A percentile compares a stretch with the other conserved stretches of the same genome.
phyloP scores from a whole-genome alignment of 2,113 vertebrate species.

The Donacobius atricapilla region DNA sequence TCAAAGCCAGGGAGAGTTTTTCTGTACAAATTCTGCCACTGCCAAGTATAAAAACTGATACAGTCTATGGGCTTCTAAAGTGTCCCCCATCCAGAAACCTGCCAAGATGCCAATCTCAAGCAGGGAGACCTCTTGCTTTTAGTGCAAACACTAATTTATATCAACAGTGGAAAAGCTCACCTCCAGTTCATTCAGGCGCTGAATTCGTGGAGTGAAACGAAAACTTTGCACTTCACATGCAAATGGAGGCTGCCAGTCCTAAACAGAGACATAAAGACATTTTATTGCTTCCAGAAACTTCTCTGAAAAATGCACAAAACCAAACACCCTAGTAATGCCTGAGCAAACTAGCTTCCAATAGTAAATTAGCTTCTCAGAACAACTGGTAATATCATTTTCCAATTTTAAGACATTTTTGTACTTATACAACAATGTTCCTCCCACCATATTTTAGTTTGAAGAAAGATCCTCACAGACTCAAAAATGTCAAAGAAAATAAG shows the following conservation, averaged over 20 bases:
- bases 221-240: slow-evolving; percentile 96
- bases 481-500: neutral
- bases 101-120: neutral
- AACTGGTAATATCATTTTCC: neutral
- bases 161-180: slow-evolving; percentile 71
- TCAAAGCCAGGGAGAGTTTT: neutral
- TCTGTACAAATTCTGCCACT: neutral
- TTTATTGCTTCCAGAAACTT: neutral
- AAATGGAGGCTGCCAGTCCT: slow-evolving; percentile 99
- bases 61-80: neutral
- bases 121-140: neutral
- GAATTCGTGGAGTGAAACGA: slow-evolving; percentile 92
- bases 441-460: neutral
- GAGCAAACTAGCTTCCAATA: neutral
- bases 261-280: slow-evolving; percentile 21
- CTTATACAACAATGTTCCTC: neutral
- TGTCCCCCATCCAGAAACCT: neutral
- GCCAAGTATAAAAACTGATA: neutral
- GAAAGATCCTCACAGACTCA: neutral
- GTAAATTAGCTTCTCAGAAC: neutral
- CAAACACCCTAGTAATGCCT: neutral
- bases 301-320: neutral
- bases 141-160: neutral
- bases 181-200: slow-evolving; percentile 96
- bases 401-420: neutral